Evolutionary conservation across 2,888 invertebrate genomes (phyloP).

Genomic region (Latrodectus elegans): DNA sequence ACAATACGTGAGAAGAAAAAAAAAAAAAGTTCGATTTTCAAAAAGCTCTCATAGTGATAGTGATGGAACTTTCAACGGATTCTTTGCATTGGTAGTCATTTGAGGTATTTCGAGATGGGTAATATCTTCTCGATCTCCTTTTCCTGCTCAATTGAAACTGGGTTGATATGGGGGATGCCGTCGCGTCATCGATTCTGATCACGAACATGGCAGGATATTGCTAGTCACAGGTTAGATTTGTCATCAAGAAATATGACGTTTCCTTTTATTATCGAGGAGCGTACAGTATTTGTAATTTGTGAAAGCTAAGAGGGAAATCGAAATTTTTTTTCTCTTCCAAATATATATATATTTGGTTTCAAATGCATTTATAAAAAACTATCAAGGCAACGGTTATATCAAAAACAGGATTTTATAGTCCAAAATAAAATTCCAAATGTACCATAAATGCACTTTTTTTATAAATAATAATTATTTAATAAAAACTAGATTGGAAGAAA

Average conservation of each 20-base stretch:
- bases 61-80: conserved; percentile 1
- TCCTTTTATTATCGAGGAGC: background rate
- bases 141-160: background rate
- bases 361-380: too few relatives aligned
- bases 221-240: background rate
- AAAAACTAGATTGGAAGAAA: too few relatives aligned
- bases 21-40: background rate
- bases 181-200: conserved; percentile 1
- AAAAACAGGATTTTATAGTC: too few relatives aligned
- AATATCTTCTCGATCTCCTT: background rate
- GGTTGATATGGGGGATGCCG: background rate
- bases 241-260: background rate
- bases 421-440: too few relatives aligned
- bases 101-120: background rate
- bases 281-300: too few relatives aligned
- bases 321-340: too few relatives aligned
- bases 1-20: background rate
- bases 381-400: too few relatives aligned
- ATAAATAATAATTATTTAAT: too few relatives aligned
- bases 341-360: too few relatives aligned
- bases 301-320: too few relatives aligned
- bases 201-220: background rate
- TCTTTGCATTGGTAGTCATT: background rate
- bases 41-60: background rate
- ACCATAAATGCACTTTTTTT: too few relatives aligned